Evolutionary conservation across 1,140 invertebrate species (phyloP).

Genomic region (Phymastichus coffea): DNA sequence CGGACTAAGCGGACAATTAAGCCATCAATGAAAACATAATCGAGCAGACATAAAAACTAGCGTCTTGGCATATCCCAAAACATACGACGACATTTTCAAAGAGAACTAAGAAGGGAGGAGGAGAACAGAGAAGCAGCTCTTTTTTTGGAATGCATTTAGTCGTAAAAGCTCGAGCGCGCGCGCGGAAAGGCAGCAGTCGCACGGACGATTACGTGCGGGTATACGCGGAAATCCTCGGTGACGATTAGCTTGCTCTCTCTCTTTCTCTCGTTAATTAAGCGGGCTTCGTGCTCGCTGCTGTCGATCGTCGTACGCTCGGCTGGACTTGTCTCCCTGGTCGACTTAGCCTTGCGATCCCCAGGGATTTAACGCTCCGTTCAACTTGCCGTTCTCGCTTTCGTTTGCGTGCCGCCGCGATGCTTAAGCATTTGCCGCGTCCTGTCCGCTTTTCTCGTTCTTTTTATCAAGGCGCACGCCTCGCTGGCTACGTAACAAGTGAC

Average conservation of each 20-base stretch:
- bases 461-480: conserved; percentile 1
- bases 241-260: conserved; percentile 2
- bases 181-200: conserved; percentile 2
- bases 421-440: too few relatives aligned
- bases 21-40: too few relatives aligned
- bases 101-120: too few relatives aligned
- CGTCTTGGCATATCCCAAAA: too few relatives aligned
- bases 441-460: conserved; percentile 1
- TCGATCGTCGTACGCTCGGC: conserved; percentile 29
- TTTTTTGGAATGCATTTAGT: too few relatives aligned
- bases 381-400: background rate
- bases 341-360: conserved; percentile 37
- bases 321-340: conserved; percentile 44
- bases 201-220: conserved; percentile 17
- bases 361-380: conserved; percentile 47
- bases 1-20: too few relatives aligned
- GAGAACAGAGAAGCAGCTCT: too few relatives aligned
- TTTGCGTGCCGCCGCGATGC: background rate
- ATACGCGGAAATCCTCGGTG: background rate
- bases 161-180: background rate
- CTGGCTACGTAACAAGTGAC: too few relatives aligned
- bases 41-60: too few relatives aligned
- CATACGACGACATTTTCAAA: too few relatives aligned
- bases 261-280: conserved; percentile 7
- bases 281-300: conserved; percentile 4